phyloP scores from a whole-genome alignment of 2,113 vertebrate genomes.

The Mirza zaza region DNA sequence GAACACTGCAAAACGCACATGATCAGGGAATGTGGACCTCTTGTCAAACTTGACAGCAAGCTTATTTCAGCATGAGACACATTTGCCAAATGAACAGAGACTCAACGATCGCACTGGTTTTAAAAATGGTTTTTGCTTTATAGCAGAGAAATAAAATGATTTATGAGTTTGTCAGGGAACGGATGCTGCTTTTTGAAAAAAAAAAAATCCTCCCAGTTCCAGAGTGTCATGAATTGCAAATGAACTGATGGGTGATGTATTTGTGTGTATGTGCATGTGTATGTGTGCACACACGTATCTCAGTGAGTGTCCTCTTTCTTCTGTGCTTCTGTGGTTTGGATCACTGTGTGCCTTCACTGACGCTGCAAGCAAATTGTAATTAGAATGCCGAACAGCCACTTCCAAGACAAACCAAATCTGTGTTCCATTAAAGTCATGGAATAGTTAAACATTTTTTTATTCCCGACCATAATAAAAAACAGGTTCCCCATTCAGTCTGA shows the following conservation, averaged over 20 bases:
- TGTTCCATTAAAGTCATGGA: slow-evolving; percentile 67
- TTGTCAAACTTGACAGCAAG: slow-evolving; percentile 43
- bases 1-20: neutral
- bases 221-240: slow-evolving; percentile 63
- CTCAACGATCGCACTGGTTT: slow-evolving; percentile 9
- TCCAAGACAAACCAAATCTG: slow-evolving; percentile 57
- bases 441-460: slow-evolving; percentile 62
- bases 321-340: slow-evolving; percentile 59
- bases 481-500: slow-evolving; percentile 57
- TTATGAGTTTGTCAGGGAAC: slow-evolving; percentile 53
- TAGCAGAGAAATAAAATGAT: slow-evolving; percentile 60
- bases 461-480: slow-evolving; percentile 67
- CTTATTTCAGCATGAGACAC: slow-evolving; percentile 34
- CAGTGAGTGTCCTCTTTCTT: neutral
- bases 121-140: slow-evolving; percentile 52
- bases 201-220: slow-evolving; percentile 41
- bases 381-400: slow-evolving; percentile 63
- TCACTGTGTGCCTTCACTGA: slow-evolving; percentile 44
- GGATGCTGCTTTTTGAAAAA: slow-evolving; percentile 51
- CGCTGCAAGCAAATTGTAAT: slow-evolving; percentile 57
- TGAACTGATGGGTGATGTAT: slow-evolving; percentile 30
- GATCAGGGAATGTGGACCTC: neutral
- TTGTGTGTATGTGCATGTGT: neutral
- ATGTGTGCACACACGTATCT: slow-evolving; percentile 33
- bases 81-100: slow-evolving; percentile 60